These are phyloP conservation scores for Tipula lateralis DNA, from an alignment of 2,888 invertebrate species.

Conservation along the genomic window DNA sequence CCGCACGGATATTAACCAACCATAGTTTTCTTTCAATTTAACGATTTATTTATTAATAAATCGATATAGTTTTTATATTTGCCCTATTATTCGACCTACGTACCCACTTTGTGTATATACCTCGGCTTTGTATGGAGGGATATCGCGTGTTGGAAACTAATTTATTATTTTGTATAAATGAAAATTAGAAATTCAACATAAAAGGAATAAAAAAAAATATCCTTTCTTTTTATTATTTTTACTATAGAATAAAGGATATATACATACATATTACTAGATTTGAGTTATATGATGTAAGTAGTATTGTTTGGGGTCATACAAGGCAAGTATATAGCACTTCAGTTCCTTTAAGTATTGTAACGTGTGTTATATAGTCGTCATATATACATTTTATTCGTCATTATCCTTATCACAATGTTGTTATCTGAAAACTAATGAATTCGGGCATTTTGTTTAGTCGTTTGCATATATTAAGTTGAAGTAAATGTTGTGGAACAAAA, in stretches of 20 bases:
- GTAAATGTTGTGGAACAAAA: neutral
- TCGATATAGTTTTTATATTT: neutral
- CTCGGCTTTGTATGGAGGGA: neutral
- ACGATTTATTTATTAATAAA: neutral
- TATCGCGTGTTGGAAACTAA: neutral
- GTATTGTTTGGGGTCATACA: neutral
- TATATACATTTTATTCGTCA: neutral
- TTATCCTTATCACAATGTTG: neutral
- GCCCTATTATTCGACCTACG: neutral
- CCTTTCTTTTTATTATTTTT: neutral
- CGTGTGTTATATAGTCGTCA: neutral
- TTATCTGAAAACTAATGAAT: neutral
- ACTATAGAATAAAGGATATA: neutral
- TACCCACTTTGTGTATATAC: neutral
- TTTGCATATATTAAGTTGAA: neutral
- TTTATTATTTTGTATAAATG: neutral
- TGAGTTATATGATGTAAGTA: neutral
- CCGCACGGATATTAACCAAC: neutral
- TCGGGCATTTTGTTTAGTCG: neutral
- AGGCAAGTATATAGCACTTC: neutral
- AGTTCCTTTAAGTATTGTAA: conserved; percentile 3
- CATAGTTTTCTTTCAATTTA: neutral
- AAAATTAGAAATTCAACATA: neutral
- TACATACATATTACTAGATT: too few relatives aligned
- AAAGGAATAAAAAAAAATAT: neutral